Base-by-base conservation (phyloP, 2,888 invertebrate genomes). In the Hedya salicella region DNA sequence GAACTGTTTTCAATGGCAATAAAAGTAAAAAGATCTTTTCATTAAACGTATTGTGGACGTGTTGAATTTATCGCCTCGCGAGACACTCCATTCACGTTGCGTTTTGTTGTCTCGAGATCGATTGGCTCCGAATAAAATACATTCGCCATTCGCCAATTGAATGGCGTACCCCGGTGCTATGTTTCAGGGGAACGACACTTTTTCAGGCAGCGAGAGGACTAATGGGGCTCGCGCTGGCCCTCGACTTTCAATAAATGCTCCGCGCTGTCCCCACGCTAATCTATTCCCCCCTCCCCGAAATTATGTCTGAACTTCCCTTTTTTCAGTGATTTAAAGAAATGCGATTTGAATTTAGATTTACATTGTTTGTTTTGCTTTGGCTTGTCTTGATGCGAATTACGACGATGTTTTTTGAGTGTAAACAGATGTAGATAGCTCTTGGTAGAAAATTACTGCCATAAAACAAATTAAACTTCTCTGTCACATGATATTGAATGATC, bases 121-220 rank as follows among this genome's bases (percentile, higher is more conserved):
- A 92, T 91, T 86, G 89, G 85, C 75, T 81, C 76, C 78, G 86
- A 88, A 90, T 90, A 89, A 92, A 91, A 91, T 89, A 89, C 87
- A 87, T 88, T 88, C 83, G 77, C 82, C 87, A 89, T 88, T 88
- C 83, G 77, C 81, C 88, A 90, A 91, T 90, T 89, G 89, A 89
- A 90, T 86, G 86, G 86, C 84, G 81, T 81, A 77, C 79, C 78
- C 78, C 76, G 69, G 82, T 82, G 85, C 86, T 86, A 90, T 89
- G 89, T 90, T 90, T 90, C 89, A 90, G 80, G 75, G 80, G 78
- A 78, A 81, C 87, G 89, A 90, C 89, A 89, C 83, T 91, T 90
- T 90, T 90, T 89, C 88, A 87, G 85, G 79, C 82, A 80, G 79
- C 76, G 77, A 75, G 78, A 84, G 81, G 81, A 89, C 88, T 90